Evolutionary conservation across 2,888 invertebrate species (phyloP), one percentile per base, ranked within the genome.

Genomic region (Hecatera dysodea): DNA sequence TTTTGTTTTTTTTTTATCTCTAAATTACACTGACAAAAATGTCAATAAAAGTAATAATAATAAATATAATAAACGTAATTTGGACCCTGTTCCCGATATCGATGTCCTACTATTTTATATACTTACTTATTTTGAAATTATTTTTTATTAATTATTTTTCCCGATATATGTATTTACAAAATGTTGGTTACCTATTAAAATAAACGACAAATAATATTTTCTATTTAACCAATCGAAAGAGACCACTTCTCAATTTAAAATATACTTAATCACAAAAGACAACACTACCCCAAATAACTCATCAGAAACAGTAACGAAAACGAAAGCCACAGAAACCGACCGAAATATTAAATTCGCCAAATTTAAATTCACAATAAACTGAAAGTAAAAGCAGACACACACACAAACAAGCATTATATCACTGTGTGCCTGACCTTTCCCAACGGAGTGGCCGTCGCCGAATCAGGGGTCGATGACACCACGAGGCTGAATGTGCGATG

Each of bases 381-480:
- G 93, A 95, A 95, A 95, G 95, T 94, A 94, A 95, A 93, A 95
- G 93, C 91, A 74, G 68, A 78, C 87, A 70, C 87, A 88, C 88
- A 89, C 86, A 88, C 84, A 72, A 87, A 86, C 80, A 80, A 69
- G 60, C 24, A 44, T 9, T 60, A 74, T 67, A 81, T 81, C 75
- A 64, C 78, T 78, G 84, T 88, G 85, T 87, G 88, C 91, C 93
- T 95, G 95, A 95, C 95, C 95, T 95, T 95, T 92, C 94, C 88
- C 94, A 95, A 95, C 91, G 87, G 87, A 91, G 92, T 92, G 90
- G 90, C 87, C 91, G 91, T 87, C 89, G 90, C 94, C 95, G 93
- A 95, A 95, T 92, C 92, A 87, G 88, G 86, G 94, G 93, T 92
- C 94, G 89, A 87, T 90, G 94, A 93, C 93, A 89, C 89, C 86